Conservation (phyloP, 2,888 invertebrate genomes). For the Tachina fera region DNA sequence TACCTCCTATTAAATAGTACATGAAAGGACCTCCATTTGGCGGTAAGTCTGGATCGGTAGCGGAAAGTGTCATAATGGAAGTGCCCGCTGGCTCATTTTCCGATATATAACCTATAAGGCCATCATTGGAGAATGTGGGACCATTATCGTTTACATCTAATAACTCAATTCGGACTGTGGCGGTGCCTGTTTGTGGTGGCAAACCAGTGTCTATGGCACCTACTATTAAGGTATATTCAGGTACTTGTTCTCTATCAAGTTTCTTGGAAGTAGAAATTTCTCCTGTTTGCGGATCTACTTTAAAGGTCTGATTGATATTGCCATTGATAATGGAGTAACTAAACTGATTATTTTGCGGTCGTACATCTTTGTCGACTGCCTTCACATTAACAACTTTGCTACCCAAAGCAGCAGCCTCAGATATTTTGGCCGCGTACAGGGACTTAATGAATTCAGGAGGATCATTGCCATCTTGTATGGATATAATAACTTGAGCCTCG, state of each 20-base stretch:
- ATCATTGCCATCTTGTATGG: conserved; percentile 97
- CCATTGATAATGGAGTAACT: conserved; percentile 94
- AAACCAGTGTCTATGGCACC: conserved; percentile 95
- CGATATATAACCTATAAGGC: conserved; percentile 89
- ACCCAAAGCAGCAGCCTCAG: conserved; percentile 91
- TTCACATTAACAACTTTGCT: conserved; percentile 90
- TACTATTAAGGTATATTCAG: conserved; percentile 89
- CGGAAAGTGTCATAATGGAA: conserved; percentile 92
- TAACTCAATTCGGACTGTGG: conserved; percentile 90
- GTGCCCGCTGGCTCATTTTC: conserved; percentile 95
- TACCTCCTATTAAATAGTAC: conserved; percentile 90
- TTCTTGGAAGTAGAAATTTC: conserved; percentile 90
- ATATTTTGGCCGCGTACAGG: conserved; percentile 90
- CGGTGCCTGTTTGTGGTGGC: conserved; percentile 96
- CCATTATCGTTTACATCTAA: conserved; percentile 97
- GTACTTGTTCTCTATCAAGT: conserved; percentile 91
- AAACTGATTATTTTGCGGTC: conserved; percentile 95
- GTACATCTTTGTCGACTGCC: conserved; percentile 95
- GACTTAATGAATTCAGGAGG: conserved; percentile 95
- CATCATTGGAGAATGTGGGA: conserved; percentile 90
- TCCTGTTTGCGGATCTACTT: conserved; percentile 93
- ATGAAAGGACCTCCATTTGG: conserved; percentile 96
- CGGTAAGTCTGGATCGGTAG: conserved; percentile 94
- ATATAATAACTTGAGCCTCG: conserved; percentile 96
- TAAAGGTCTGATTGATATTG: conserved; percentile 92